Conservation (phyloP, 2,888 invertebrate genomes). For the Ophion slaviceki region DNA sequence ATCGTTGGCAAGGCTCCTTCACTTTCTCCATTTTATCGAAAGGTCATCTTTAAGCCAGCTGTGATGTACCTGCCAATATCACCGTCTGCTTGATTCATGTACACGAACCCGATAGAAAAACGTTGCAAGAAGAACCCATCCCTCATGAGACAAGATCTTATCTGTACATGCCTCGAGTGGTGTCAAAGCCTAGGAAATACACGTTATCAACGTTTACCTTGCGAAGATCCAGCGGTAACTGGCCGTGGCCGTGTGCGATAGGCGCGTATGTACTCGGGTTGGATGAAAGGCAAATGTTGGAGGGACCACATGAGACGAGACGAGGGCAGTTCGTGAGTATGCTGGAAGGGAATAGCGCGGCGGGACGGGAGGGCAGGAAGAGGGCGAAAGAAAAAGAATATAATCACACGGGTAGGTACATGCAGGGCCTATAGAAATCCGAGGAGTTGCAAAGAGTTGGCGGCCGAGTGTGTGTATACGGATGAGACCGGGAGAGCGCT, state of each 20-base stretch:
- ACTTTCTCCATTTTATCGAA: background rate
- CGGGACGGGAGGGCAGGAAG: constrained; percentile 41
- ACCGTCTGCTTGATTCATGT: background rate
- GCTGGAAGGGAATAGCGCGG: constrained; percentile 12
- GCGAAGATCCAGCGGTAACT: background rate
- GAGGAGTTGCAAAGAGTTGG: constrained; percentile 50
- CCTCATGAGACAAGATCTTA: background rate
- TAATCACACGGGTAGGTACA: constrained; percentile 74
- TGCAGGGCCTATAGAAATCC: constrained; percentile 45
- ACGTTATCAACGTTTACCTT: constrained; percentile 5
- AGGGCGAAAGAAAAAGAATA: constrained; percentile 59
- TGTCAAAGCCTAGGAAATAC: background rate
- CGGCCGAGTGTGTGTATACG: constrained; percentile 44
- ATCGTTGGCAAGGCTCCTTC: background rate
- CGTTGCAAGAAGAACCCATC: too few species aligned
- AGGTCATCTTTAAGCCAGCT: background rate
- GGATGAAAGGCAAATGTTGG: constrained; percentile 23
- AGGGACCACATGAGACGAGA: constrained; percentile 21
- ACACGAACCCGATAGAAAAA: too few species aligned
- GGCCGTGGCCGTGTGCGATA: constrained; percentile 26
- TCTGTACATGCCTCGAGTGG: background rate
- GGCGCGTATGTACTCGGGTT: constrained; percentile 36
- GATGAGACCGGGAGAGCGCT: constrained; percentile 33
- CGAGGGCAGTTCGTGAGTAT: constrained; percentile 30
- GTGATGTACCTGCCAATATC: background rate